A percentile compares a stretch with the other conserved stretches of the same genome.
phyloP scores from a whole-genome alignment of 2,797 vertebrate genomes.

The Phrynocephalus guinanensis region DNA sequence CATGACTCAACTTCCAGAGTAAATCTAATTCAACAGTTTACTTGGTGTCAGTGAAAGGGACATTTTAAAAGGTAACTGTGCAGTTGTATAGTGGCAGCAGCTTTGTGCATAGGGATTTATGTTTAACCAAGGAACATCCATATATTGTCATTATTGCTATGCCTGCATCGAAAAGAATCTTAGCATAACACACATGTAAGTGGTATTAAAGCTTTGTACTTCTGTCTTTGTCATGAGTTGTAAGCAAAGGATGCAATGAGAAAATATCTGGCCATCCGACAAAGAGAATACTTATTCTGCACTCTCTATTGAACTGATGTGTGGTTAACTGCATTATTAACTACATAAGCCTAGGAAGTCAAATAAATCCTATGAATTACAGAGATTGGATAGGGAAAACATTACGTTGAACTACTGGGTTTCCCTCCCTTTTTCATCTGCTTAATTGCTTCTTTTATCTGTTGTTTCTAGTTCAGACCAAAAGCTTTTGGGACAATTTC shows the following conservation, averaged over 20 bases:
- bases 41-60: not conserved
- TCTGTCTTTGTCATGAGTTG: conserved; percentile 13
- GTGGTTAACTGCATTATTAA: conserved; percentile 42
- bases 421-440: conserved; percentile 14
- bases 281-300: conserved; percentile 48
- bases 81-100: not conserved
- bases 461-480: conserved; percentile 28
- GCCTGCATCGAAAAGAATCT: not conserved
- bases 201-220: not conserved
- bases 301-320: conserved; percentile 30
- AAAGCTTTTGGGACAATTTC: not conserved
- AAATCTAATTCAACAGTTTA: too few species aligned
- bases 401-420: conserved; percentile 6
- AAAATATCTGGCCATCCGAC: conserved; percentile 45
- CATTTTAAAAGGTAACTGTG: not conserved
- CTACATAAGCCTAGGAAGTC: conserved; percentile 17
- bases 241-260: conserved; percentile 40
- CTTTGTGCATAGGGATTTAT: not conserved
- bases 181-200: not conserved
- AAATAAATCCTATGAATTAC: conserved; percentile 6
- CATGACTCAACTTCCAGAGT: too few species aligned
- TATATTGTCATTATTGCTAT: not conserved
- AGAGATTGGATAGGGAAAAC: conserved; percentile 10
- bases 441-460: conserved; percentile 38
- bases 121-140: not conserved